Percentiles rank a stretch among this genome's conserved stretches.
phyloP scores from a whole-genome alignment of 2,113 vertebrate genomes.

The Loxodonta africana region DNA sequence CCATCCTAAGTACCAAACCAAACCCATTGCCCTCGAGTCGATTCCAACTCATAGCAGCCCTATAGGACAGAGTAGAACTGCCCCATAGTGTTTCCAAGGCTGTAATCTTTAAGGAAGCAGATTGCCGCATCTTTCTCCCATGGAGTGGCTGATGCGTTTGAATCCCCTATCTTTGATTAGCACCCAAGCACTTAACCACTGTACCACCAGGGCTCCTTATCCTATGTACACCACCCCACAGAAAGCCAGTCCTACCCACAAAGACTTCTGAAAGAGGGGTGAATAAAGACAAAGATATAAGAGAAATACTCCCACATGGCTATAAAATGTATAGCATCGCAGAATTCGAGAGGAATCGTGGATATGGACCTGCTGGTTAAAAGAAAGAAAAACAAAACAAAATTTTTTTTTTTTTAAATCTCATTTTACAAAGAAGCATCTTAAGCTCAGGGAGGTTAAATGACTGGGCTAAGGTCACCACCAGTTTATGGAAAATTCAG shows the following conservation, averaged over 20 bases:
- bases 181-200: neutral
- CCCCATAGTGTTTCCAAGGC: neutral
- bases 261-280: neutral
- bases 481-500: slow-evolving; percentile 67
- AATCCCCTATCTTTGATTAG: neutral
- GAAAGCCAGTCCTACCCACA: neutral
- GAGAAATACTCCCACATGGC: neutral
- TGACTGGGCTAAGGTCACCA: slow-evolving; percentile 60
- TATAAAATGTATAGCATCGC: neutral
- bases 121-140: neutral
- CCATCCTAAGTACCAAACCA: no score
- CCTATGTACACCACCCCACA: neutral
- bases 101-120: neutral
- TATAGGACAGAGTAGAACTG: no score
- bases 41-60: no score
- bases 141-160: neutral
- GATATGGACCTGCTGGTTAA: neutral
- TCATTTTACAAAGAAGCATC: slow-evolving; percentile 14
- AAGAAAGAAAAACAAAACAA: neutral
- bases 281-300: neutral
- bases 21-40: no score
- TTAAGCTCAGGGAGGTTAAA: neutral
- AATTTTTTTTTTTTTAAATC: neutral
- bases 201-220: neutral
- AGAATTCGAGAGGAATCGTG: neutral